A percentile compares a stretch with the other conserved stretches of the same genome.
Evolutionary conservation across 2,113 vertebrate species (phyloP).

Genomic region (Petromus typicus): DNA sequence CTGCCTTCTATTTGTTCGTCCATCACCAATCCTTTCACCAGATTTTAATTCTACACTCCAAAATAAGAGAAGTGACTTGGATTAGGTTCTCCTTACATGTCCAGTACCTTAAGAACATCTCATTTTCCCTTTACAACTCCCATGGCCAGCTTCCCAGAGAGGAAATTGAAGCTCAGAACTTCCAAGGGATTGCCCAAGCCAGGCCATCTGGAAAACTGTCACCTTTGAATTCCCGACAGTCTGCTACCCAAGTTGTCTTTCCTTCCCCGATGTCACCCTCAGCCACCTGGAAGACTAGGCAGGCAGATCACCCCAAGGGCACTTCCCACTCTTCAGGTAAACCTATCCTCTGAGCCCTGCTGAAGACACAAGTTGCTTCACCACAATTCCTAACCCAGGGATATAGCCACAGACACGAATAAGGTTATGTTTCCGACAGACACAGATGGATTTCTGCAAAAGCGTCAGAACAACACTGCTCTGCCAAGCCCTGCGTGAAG

Average conservation of each 20-base stretch:
- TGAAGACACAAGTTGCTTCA: constrained; percentile 54
- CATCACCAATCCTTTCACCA: not conserved
- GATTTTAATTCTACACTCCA: not conserved
- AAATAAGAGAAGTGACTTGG: not conserved
- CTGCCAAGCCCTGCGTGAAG: constrained; percentile 81
- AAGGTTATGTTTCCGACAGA: constrained; percentile 79
- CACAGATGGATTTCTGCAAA: constrained; percentile 81
- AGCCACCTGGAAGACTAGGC: not conserved
- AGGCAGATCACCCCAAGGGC: not conserved
- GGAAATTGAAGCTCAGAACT: not conserved
- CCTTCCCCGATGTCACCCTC: not conserved
- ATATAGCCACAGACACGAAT: constrained; percentile 72
- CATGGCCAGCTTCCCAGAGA: not conserved
- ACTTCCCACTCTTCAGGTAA: not conserved
- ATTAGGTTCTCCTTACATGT: not conserved
- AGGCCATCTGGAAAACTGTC: not conserved
- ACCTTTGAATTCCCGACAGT: not conserved
- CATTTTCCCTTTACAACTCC: not conserved
- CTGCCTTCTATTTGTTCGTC: not conserved
- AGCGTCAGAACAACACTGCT: constrained; percentile 74
- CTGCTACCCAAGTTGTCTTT: not conserved
- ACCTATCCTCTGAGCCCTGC: not conserved
- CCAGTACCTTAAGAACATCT: not conserved
- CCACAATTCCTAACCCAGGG: constrained; percentile 77
- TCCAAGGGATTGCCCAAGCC: not conserved